phyloP scores from a whole-genome alignment of 2,113 vertebrate genomes.

The Varanus komodoensis region DNA sequence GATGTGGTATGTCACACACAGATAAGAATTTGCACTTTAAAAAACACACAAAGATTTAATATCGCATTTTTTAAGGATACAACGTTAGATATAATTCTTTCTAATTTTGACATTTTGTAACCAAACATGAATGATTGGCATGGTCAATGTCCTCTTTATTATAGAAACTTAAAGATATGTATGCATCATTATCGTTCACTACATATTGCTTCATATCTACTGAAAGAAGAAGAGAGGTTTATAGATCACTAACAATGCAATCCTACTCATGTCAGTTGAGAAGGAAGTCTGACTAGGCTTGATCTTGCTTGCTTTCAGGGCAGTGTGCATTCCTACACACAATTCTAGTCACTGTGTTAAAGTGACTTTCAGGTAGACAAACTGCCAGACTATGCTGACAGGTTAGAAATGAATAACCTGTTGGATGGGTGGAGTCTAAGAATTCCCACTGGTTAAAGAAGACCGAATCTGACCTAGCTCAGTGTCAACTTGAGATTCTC shows the following conservation, averaged over 20 bases:
- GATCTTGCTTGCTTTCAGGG: background rate
- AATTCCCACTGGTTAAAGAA: too few relatives aligned
- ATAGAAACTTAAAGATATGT: background rate
- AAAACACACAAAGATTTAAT: conserved; percentile 60
- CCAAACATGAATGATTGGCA: background rate
- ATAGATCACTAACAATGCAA: background rate
- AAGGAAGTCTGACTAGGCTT: background rate
- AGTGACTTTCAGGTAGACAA: too few relatives aligned
- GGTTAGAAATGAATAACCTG: too few relatives aligned
- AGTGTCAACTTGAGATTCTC: too few relatives aligned
- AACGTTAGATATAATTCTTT: conserved; percentile 56
- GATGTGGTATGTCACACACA: conserved; percentile 70
- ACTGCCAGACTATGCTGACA: too few relatives aligned
- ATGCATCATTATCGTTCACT: background rate
- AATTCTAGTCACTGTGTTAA: too few relatives aligned
- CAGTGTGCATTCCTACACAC: too few relatives aligned
- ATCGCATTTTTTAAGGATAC: conserved; percentile 29
- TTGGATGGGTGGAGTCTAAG: too few relatives aligned
- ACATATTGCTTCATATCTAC: background rate
- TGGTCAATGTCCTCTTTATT: conserved; percentile 21
- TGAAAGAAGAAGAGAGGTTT: background rate
- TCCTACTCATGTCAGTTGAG: background rate
- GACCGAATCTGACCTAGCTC: too few relatives aligned
- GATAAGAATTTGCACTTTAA: conserved; percentile 74
- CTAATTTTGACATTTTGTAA: conserved; percentile 23